phyloP scores from a whole-genome alignment of 2,797 vertebrate species.

The Argyrosomus regius region DNA sequence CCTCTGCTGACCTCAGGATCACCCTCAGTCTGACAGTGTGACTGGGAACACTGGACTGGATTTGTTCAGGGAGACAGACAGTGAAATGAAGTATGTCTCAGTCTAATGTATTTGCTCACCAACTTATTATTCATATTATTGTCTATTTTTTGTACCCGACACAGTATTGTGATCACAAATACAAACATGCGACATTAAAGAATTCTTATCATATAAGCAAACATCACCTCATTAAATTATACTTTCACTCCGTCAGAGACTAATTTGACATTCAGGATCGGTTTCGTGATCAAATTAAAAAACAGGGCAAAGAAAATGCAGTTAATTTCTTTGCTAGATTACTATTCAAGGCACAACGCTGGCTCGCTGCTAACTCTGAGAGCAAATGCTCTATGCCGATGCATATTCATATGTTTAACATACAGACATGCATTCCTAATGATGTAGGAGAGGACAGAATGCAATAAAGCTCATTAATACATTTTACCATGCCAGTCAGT shows the following conservation, averaged over 20 bases:
- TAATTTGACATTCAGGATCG: conserved; percentile 44
- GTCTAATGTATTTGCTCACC: conserved; percentile 31
- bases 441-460: conserved; percentile 75
- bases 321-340: conserved; percentile 69
- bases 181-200: conserved; percentile 25
- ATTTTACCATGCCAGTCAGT: conserved; percentile 81
- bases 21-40: conserved; percentile 52
- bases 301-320: conserved; percentile 52
- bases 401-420: conserved; percentile 90
- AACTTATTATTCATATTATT: not conserved
- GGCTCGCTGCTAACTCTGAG: conserved; percentile 79
- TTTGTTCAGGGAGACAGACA: conserved; percentile 43
- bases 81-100: not conserved
- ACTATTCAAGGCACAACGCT: conserved; percentile 85
- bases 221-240: conserved; percentile 17
- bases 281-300: conserved; percentile 28
- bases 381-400: conserved; percentile 83
- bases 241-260: conserved; percentile 2
- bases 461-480: conserved; percentile 83
- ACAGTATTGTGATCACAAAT: conserved; percentile 21
- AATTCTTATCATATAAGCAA: conserved; percentile 49
- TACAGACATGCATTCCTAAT: conserved; percentile 86
- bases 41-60: conserved; percentile 32
- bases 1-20: conserved; percentile 70
- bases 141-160: conserved; percentile 8